These are phyloP conservation scores for Bergia puertoricense DNA, from an alignment of 92 coral and sea anemone genomes.

Conservation along the genomic window DNA sequence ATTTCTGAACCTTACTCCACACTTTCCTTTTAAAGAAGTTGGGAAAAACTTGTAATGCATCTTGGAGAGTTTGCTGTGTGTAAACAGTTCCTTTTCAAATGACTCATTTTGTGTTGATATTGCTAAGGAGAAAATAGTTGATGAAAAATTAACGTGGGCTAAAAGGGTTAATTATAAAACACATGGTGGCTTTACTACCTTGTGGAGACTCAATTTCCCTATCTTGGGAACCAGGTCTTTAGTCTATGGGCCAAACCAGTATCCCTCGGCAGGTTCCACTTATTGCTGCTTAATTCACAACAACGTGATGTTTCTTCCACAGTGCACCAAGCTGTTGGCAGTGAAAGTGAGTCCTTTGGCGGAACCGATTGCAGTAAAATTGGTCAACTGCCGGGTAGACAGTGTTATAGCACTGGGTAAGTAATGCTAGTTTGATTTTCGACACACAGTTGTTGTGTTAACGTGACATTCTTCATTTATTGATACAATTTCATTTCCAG, in stretches of 20 bases:
- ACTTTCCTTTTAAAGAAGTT: too few species aligned
- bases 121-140: too few species aligned
- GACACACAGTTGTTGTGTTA: not conserved
- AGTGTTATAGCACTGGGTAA: constrained; percentile 83
- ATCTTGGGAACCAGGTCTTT: not conserved
- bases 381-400: constrained; percentile 94
- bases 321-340: constrained; percentile 86
- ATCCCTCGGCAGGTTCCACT: not conserved
- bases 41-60: too few species aligned
- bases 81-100: too few species aligned
- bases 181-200: not conserved
- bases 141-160: not conserved
- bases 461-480: not conserved
- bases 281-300: not conserved
- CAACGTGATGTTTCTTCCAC: not conserved
- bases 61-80: too few species aligned
- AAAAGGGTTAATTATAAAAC: not conserved
- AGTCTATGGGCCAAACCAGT: not conserved
- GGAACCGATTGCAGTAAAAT: constrained; percentile 88
- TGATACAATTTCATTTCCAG: constrained; percentile 34
- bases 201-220: too few species aligned
- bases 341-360: constrained; percentile 81
- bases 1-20: too few species aligned
- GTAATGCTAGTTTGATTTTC: not conserved
- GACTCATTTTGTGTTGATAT: too few species aligned